Percentiles rank a stretch among this genome's conserved stretches.
Evolutionary conservation across 2,888 invertebrate genomes (phyloP).

Genomic region (Eilema griseolum): DNA sequence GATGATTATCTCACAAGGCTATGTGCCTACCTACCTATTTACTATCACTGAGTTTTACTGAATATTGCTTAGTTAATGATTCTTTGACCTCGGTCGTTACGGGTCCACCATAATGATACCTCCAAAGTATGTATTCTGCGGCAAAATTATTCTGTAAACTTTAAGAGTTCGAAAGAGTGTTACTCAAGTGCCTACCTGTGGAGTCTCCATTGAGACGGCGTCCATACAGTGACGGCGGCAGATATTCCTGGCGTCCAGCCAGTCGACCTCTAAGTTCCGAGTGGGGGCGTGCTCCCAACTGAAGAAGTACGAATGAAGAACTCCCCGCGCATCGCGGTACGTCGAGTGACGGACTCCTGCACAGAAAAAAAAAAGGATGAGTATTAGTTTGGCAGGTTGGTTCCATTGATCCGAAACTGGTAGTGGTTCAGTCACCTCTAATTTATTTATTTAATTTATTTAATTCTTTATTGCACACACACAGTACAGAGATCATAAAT

Average conservation of each 20-base stretch:
- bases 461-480: too few relatives aligned
- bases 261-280: constrained; percentile 94
- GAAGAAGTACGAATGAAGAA: constrained; percentile 97
- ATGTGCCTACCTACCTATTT: constrained; percentile 13
- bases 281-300: constrained; percentile 96
- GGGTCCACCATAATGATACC: not conserved
- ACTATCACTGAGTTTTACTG: constrained; percentile 37
- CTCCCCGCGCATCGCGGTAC: constrained; percentile 95
- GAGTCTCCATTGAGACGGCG: constrained; percentile 95
- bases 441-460: too few relatives aligned
- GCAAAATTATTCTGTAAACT: not conserved
- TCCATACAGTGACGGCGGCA: constrained; percentile 98
- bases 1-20: constrained; percentile 50
- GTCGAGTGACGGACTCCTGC: constrained; percentile 95
- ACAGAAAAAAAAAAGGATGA: not conserved
- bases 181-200: constrained; percentile 85
- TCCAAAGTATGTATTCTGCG: not conserved
- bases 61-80: constrained; percentile 23
- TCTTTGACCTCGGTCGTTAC: constrained; percentile 25
- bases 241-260: constrained; percentile 96
- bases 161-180: not conserved
- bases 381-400: not conserved
- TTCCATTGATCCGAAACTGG: not conserved
- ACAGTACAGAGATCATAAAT: too few relatives aligned
- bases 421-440: not conserved